phyloP scores from a whole-genome alignment of 2,888 invertebrate species.

The Unio pictorum region DNA sequence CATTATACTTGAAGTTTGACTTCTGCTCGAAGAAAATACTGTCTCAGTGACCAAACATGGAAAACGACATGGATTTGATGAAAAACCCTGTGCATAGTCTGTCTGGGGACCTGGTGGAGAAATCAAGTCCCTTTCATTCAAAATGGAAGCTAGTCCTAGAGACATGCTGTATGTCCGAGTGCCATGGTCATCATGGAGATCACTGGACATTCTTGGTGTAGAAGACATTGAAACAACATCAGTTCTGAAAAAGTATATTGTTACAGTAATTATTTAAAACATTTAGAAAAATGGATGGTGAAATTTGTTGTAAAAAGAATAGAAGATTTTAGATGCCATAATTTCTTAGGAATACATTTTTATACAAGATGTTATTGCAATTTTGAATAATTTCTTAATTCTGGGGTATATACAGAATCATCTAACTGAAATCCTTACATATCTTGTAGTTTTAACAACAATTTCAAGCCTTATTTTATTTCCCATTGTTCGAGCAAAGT shows the following conservation, averaged over 20 bases:
- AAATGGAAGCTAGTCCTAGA: slow-evolving; percentile 81
- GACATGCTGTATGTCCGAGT: slow-evolving; percentile 83
- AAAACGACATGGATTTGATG: slow-evolving; percentile 28
- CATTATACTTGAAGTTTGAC: slow-evolving; percentile 13
- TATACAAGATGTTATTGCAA: too few species aligned
- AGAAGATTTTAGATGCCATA: too few species aligned
- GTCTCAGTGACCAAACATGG: slow-evolving; percentile 31
- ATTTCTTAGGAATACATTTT: too few species aligned
- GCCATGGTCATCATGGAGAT: slow-evolving; percentile 13
- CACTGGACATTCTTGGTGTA: slow-evolving; percentile 30
- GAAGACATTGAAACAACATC: slow-evolving; percentile 19
- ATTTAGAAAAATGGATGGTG: too few species aligned
- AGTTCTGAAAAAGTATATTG: slow-evolving; percentile 15
- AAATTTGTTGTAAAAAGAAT: too few species aligned
- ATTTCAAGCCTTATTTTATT: too few species aligned
- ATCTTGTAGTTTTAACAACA: too few species aligned
- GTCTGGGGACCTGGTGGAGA: slow-evolving; percentile 67
- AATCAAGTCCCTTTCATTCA: slow-evolving; percentile 80
- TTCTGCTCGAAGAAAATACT: slow-evolving; percentile 22
- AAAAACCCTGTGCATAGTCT: slow-evolving; percentile 4
- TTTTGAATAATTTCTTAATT: too few species aligned
- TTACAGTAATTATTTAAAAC: too few species aligned
- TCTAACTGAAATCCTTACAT: too few species aligned
- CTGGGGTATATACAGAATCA: too few species aligned
- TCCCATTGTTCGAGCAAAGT: too few species aligned